Percentiles rank a stretch among this genome's conserved stretches.
phyloP scores from a whole-genome alignment of 2,888 invertebrate genomes.

The Phaonia tiefii region DNA sequence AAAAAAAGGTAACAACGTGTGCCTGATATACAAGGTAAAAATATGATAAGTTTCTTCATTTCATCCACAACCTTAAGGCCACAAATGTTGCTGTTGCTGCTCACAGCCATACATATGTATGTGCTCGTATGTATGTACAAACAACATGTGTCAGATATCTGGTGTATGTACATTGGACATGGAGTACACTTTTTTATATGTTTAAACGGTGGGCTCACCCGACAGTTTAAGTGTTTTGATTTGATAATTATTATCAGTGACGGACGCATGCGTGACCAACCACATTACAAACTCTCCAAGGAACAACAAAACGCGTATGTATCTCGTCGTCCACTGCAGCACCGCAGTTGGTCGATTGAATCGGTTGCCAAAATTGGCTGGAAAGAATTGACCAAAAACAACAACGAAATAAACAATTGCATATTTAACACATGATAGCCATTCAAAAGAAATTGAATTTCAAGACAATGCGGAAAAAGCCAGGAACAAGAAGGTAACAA shows the following conservation, averaged over 20 bases:
- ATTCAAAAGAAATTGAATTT: constrained; percentile 44
- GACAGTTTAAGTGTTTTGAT: constrained; percentile 78
- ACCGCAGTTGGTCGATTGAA: constrained; percentile 18
- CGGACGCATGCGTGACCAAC: constrained; percentile 75
- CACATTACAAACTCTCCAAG: constrained; percentile 31
- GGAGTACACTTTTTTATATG: constrained; percentile 56
- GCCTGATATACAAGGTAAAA: neutral
- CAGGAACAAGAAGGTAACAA: neutral
- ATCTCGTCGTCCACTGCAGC: neutral
- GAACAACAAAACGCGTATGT: neutral
- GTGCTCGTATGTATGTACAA: no score
- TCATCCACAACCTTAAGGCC: constrained; percentile 18
- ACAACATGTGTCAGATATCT: no score
- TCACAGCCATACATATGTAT: no score
- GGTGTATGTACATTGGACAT: constrained; percentile 39
- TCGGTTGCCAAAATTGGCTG: constrained; percentile 28
- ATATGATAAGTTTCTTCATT: constrained; percentile 11
- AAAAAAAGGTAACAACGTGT: constrained; percentile 37
- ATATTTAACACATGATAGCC: constrained; percentile 53
- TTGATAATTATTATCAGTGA: constrained; percentile 78
- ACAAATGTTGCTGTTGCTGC: constrained; percentile 27
- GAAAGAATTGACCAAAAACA: constrained; percentile 24
- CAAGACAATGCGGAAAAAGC: neutral
- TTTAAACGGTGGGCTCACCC: constrained; percentile 74
- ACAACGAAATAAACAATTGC: constrained; percentile 36